phyloP scores from a whole-genome alignment of 2,888 invertebrate species.

The Pelosia muscerda region DNA sequence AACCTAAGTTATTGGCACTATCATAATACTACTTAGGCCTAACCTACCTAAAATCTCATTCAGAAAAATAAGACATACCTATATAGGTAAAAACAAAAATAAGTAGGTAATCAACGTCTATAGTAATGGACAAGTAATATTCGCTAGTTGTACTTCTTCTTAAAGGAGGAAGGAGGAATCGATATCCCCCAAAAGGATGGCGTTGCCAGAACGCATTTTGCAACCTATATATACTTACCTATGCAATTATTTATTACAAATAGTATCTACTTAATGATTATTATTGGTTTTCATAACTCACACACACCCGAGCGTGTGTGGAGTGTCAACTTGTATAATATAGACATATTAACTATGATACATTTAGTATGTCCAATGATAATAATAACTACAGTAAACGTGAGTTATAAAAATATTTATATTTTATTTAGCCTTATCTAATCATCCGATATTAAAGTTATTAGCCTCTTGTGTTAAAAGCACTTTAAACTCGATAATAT shows the following conservation, averaged over 20 bases:
- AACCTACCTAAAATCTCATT: not conserved
- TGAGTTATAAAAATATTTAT: slow-evolving; percentile 17
- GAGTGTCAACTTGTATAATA: not conserved
- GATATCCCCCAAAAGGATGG: too few relatives aligned
- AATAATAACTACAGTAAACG: slow-evolving; percentile 16
- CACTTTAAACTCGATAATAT: slow-evolving; percentile 9
- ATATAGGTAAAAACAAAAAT: not conserved
- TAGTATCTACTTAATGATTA: too few relatives aligned
- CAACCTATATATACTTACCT: too few relatives aligned
- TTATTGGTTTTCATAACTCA: too few relatives aligned
- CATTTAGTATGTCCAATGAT: not conserved
- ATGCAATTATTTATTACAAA: too few relatives aligned
- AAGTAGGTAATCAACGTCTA: too few relatives aligned
- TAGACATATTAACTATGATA: not conserved
- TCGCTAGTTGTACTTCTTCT: too few relatives aligned
- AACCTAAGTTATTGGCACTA: not conserved
- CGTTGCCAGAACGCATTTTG: too few relatives aligned
- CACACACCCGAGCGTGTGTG: too few relatives aligned
- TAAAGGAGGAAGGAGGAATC: too few relatives aligned
- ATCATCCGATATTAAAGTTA: not conserved
- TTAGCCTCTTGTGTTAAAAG: slow-evolving; percentile 6
- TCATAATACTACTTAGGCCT: not conserved
- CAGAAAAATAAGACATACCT: not conserved
- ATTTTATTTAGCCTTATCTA: slow-evolving; percentile 5
- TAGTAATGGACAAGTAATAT: too few relatives aligned